These are phyloP conservation scores for Yponomeuta cagnagella DNA, from an alignment of 2,888 invertebrate species.

Conservation along the genomic window DNA sequence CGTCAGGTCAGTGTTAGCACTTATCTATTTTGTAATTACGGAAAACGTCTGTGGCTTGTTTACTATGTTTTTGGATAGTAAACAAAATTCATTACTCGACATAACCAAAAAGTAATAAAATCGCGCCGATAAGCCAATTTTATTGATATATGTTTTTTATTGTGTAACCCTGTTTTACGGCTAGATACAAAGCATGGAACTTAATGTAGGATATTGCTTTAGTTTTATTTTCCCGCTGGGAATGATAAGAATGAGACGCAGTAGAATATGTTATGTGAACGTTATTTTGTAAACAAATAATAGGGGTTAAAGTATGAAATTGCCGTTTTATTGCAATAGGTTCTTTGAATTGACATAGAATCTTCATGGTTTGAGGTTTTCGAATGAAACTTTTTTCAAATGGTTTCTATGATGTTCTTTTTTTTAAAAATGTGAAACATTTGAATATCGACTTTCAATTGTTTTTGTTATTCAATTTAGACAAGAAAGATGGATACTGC, in stretches of 20 bases:
- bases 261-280: background rate
- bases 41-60: background rate
- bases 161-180: background rate
- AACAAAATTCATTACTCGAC: background rate
- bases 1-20: slow-evolving; percentile 77
- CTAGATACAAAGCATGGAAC: background rate
- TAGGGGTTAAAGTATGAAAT: too few relatives aligned
- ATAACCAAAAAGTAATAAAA: slow-evolving; percentile 13
- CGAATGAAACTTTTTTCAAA: too few relatives aligned
- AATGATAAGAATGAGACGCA: background rate
- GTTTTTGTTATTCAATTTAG: too few relatives aligned
- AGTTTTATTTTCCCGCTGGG: background rate
- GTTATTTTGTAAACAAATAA: background rate
- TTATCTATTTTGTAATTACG: background rate
- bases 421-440: too few relatives aligned
- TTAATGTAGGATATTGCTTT: background rate
- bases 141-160: slow-evolving; percentile 33
- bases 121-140: slow-evolving; percentile 40
- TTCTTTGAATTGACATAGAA: too few relatives aligned
- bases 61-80: background rate
- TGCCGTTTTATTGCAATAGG: too few relatives aligned
- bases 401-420: too few relatives aligned
- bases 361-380: too few relatives aligned
- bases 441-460: too few relatives aligned
- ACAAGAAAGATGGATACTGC: too few relatives aligned